A percentile compares a stretch with the other conserved stretches of the same genome.
Evolutionary conservation across 2,797 vertebrate genomes (phyloP).

Genomic region (Megalops cyprinoides): DNA sequence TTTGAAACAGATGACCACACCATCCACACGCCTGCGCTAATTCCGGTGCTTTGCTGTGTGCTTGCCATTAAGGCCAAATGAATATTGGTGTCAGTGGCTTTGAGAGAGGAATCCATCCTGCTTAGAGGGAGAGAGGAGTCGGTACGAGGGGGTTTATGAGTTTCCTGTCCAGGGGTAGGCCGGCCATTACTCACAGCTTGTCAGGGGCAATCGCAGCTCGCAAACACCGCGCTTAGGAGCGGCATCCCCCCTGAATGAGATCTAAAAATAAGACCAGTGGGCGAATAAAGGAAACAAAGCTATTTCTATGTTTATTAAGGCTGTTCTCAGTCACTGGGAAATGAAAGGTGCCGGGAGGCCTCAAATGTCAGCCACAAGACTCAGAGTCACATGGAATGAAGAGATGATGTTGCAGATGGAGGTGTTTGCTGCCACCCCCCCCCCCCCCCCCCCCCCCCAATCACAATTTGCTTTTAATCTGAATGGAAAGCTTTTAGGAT

Average conservation of each 20-base stretch:
- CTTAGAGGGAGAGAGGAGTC: slow-evolving; percentile 20
- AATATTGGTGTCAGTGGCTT: slow-evolving; percentile 10
- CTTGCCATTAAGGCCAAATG: slow-evolving; percentile 27
- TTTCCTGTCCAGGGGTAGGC: slow-evolving; percentile 27
- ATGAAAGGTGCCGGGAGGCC: neutral
- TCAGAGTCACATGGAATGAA: neutral
- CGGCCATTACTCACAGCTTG: slow-evolving; percentile 31
- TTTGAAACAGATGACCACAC: neutral
- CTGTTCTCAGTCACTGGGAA: neutral
- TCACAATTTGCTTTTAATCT: neutral
- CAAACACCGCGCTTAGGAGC: slow-evolving; percentile 5
- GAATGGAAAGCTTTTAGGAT: slow-evolving; percentile 5
- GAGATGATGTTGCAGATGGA: too few species aligned
- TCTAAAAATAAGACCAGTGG: slow-evolving; percentile 35
- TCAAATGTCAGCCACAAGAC: neutral
- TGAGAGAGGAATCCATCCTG: slow-evolving; percentile 30
- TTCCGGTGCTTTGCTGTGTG: neutral
- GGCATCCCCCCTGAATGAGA: neutral
- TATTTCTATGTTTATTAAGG: slow-evolving; percentile 31
- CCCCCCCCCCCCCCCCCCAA: neutral
- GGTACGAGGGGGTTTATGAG: slow-evolving; percentile 24
- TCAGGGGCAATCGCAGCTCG: slow-evolving; percentile 16
- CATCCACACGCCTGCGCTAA: slow-evolving; percentile 9
- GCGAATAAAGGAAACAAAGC: slow-evolving; percentile 17
- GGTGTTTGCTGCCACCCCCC: neutral